Evolutionary conservation across 2,797 vertebrate species (phyloP).

Genomic region (Nyctalus aviator): DNA sequence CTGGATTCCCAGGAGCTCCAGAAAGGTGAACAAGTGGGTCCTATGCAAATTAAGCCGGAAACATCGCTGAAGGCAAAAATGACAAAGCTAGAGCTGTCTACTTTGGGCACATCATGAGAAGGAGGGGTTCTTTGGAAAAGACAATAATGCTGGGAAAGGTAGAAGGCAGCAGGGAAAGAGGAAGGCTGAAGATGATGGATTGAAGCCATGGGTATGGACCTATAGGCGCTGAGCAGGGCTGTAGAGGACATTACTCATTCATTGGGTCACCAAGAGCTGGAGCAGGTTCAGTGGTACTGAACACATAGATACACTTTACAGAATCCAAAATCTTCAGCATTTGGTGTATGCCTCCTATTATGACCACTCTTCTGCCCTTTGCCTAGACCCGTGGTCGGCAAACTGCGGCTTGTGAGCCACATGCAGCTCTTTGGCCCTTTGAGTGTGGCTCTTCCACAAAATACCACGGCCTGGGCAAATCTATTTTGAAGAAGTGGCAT

Average conservation of each 20-base stretch:
- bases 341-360: not conserved
- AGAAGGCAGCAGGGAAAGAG: not conserved
- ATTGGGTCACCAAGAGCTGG: not conserved
- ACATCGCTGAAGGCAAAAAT: not conserved
- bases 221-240: not conserved
- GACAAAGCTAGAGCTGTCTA: not conserved
- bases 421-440: no score
- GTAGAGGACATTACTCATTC: not conserved
- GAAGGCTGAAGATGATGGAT: not conserved
- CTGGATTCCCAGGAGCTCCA: not conserved
- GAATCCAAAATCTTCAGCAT: not conserved
- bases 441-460: no score
- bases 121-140: not conserved
- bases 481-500: no score
- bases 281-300: not conserved
- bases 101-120: not conserved
- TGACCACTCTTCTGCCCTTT: not conserved
- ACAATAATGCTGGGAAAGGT: not conserved
- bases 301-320: not conserved
- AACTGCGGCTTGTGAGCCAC: no score
- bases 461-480: no score
- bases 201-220: not conserved
- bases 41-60: not conserved
- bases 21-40: not conserved
- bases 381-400: not conserved